These are phyloP conservation scores for Ambastaia sidthimunki DNA, from an alignment of 2,797 vertebrate genomes.

Conservation along the genomic window DNA sequence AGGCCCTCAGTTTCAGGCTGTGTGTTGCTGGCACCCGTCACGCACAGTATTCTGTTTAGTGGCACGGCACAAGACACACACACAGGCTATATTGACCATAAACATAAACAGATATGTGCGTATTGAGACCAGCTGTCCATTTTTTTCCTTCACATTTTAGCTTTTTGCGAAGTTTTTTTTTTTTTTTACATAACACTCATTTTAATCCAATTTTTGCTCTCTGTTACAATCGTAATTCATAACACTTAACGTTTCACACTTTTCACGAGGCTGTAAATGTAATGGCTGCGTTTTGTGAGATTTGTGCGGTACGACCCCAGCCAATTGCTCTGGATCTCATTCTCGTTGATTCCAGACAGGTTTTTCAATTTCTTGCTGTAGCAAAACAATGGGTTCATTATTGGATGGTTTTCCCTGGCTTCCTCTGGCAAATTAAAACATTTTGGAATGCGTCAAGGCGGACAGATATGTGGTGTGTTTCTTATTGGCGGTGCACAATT, in stretches of 20 bases:
- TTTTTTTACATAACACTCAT: constrained; percentile 4
- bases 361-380: constrained; percentile 46
- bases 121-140: constrained; percentile 80
- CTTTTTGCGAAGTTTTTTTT: constrained; percentile 12
- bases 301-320: not conserved
- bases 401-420: constrained; percentile 65
- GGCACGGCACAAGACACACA: constrained; percentile 81
- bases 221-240: not conserved
- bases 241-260: not conserved
- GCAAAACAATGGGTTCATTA: constrained; percentile 71
- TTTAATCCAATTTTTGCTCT: not conserved
- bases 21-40: constrained; percentile 83
- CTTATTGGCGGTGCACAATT: constrained; percentile 62
- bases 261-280: not conserved
- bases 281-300: not conserved
- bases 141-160: not conserved
- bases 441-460: constrained; percentile 59
- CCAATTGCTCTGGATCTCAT: constrained; percentile 55
- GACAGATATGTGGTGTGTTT: constrained; percentile 64
- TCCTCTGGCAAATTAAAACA: constrained; percentile 63
- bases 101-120: constrained; percentile 67
- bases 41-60: constrained; percentile 60
- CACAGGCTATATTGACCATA: constrained; percentile 40
- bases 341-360: constrained; percentile 54
- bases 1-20: constrained; percentile 87